phyloP scores from a whole-genome alignment of 2,888 invertebrate species.

The Chrysopilus asiliformis region DNA sequence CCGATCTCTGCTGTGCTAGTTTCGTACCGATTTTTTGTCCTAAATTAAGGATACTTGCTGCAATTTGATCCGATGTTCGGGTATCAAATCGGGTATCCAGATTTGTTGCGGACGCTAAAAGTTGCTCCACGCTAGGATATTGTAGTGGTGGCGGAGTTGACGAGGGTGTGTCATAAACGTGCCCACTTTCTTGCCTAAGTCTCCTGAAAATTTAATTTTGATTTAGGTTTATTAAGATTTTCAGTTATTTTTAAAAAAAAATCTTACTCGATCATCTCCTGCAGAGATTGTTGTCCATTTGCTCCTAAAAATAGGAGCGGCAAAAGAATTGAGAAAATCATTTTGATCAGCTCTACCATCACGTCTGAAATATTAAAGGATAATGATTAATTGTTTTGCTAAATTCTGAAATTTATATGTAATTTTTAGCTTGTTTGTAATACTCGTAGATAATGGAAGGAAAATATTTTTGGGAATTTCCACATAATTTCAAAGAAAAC shows the following conservation, averaged over 20 bases:
- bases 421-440: no score
- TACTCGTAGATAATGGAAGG: no score
- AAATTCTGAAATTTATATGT: no score
- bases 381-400: no score
- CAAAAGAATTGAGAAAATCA: no score
- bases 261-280: slow-evolving; percentile 6
- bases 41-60: not conserved
- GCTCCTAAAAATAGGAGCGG: no score
- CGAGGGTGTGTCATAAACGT: not conserved
- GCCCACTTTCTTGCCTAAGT: not conserved
- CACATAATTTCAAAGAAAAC: no score
- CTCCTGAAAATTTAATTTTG: not conserved
- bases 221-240: not conserved
- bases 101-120: not conserved
- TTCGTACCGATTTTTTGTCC: not conserved
- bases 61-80: not conserved
- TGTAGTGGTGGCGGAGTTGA: not conserved
- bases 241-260: not conserved
- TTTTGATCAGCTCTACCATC: no score
- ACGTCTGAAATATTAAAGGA: no score
- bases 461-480: no score
- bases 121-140: not conserved
- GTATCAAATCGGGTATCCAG: not conserved
- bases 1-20: not conserved
- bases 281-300: slow-evolving; percentile 4